Percentiles rank a stretch among this genome's conserved stretches.
These are phyloP conservation scores for Cephalopachus bancanus DNA, from an alignment of 2,797 vertebrate species.

Conservation along the genomic window DNA sequence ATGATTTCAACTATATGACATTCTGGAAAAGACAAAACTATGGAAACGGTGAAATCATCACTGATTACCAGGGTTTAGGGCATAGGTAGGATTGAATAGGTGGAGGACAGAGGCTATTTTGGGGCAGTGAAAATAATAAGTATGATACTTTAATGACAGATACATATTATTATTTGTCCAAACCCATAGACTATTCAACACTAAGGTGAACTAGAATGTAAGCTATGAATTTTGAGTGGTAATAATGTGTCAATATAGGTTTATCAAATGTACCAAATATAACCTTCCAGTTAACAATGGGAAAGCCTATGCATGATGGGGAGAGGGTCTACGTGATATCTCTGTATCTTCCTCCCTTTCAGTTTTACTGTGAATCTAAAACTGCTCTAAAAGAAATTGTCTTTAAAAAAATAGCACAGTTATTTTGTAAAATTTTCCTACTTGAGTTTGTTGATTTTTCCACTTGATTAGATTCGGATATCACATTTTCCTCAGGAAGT, in stretches of 20 bases:
- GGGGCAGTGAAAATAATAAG: not conserved
- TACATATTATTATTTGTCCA: not conserved
- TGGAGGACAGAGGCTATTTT: too few relatives aligned
- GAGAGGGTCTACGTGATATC: not conserved
- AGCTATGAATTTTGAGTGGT: not conserved
- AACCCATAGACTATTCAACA: not conserved
- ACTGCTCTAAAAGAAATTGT: not conserved
- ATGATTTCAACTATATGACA: not conserved
- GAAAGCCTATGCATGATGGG: not conserved
- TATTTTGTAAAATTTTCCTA: not conserved
- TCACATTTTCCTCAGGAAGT: not conserved
- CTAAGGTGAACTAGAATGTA: not conserved
- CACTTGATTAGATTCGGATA: not conserved
- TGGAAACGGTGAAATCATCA: not conserved
- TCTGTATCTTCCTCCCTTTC: not conserved
- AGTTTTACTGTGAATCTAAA: not conserved
- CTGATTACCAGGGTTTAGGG: rapidly evolving
- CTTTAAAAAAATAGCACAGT: not conserved
- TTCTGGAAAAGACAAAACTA: not conserved
- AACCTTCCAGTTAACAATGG: too few relatives aligned
- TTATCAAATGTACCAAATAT: not conserved
- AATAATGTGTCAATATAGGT: not conserved
- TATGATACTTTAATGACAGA: not conserved
- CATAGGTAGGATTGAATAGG: rapidly evolving
- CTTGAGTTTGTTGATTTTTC: not conserved